Evolutionary conservation across 37 sponge, comb jelly and placozoan genomes (phyloP), one percentile per base, ranked within the genome.

Genomic region (Beroe ovata): DNA sequence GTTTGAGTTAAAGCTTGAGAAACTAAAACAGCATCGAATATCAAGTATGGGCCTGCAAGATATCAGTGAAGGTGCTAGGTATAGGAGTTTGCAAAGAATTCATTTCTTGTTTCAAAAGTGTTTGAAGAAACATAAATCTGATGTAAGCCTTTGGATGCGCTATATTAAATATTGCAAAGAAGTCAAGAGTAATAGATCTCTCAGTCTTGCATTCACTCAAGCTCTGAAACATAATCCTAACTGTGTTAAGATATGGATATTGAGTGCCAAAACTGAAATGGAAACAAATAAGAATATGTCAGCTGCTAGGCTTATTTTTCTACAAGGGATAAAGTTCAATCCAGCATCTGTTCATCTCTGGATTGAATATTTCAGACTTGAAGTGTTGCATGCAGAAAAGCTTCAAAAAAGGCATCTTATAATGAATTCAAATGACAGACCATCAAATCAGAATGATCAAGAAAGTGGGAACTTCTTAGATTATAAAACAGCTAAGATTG

Each of bases 31-130:
- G 25, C n/a, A 30, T 40, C 26, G 84, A 38, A 39, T 77, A n/a
- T 14, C n/a, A 1, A 33, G 41, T 23, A 20, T 77, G 35, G 84
- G 84, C 4, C 8, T 41, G 41, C 19, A 42, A 21, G 84, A 77
- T 16, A 35, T 77, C 4, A 77, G 84, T 77, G 84, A 77, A 39
- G 84, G 54, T 3, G 54, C 54, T 20, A 38, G 54, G n/a, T 77
- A 77, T 41, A 39, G 47, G 25, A 40, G 84, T 36, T n/a, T 77
- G 54, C 84, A 77, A 35, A 30, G 84, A 11, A 77, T 77, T 23
- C 84, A 77, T 23, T 77, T 77, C 54, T 32, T 77, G 4, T 77
- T 77, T 77, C 84, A 77, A 19, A 77, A 77, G 38, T 77, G 84
- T 41, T 26, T 77, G 25, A 39, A 35, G 21, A 77, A 77, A 20